These are phyloP conservation scores for Drosophila pseudoobscura DNA, from an alignment of 1,140 invertebrate species.

Conservation along the genomic window DNA sequence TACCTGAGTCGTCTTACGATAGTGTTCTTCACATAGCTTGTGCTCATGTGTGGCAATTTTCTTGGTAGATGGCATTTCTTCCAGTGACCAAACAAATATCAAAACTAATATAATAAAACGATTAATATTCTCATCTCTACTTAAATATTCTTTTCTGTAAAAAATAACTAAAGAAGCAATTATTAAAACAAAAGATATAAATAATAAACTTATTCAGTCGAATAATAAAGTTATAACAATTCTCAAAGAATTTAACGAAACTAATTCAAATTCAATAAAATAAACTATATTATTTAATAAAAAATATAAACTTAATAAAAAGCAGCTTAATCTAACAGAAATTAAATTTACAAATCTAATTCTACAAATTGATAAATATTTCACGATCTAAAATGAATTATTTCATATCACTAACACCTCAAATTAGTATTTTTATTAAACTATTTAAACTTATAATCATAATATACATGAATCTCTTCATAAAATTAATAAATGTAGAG, in stretches of 20 bases:
- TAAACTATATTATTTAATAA: constrained; percentile 81
- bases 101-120: too few species aligned
- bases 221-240: constrained; percentile 85
- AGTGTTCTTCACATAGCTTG: too few species aligned
- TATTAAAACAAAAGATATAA: too few species aligned
- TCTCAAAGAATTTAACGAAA: constrained; percentile 83
- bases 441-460: constrained; percentile 85
- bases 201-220: constrained; percentile 31
- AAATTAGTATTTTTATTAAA: constrained; percentile 87
- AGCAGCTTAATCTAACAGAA: constrained; percentile 66
- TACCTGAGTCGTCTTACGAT: too few species aligned
- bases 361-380: constrained; percentile 66
- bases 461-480: constrained; percentile 73
- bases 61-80: too few species aligned
- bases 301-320: constrained; percentile 83
- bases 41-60: too few species aligned
- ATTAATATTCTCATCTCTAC: too few species aligned
- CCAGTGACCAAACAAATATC: too few species aligned
- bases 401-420: constrained; percentile 85
- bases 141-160: too few species aligned
- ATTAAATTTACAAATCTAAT: constrained; percentile 70
- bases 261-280: constrained; percentile 85
- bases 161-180: too few species aligned
- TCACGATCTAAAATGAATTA: constrained; percentile 83
- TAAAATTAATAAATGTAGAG: constrained; percentile 86